phyloP scores from a whole-genome alignment of 2,113 vertebrate species.

The Actinemys pallida region DNA sequence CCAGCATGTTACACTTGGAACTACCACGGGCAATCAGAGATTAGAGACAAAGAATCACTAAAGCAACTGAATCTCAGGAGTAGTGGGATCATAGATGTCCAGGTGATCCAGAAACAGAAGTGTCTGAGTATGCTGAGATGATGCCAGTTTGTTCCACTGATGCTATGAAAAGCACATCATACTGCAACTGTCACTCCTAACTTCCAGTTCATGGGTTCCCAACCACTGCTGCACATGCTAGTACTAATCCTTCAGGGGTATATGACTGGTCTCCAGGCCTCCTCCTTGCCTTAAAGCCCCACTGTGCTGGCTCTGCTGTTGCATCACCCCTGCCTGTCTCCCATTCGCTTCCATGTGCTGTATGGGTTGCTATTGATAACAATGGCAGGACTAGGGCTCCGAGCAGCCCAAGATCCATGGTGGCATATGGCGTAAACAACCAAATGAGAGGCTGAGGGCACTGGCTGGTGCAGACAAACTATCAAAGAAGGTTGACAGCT shows the following conservation, averaged over 20 bases:
- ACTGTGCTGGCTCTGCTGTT: not conserved
- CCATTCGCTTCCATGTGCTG: not conserved
- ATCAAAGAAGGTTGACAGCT: not conserved
- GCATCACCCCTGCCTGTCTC: not conserved
- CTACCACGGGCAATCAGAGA: no score
- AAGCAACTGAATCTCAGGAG: not conserved
- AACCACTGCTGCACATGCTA: not conserved
- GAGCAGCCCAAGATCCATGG: not conserved
- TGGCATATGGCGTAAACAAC: not conserved
- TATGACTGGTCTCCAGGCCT: not conserved
- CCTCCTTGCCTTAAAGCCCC: not conserved
- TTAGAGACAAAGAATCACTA: no score
- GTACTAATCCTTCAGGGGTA: not conserved
- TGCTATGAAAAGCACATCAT: not conserved
- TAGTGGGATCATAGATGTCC: not conserved
- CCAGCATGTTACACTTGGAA: not conserved
- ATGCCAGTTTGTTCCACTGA: not conserved
- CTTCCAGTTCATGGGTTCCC: not conserved
- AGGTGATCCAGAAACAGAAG: not conserved
- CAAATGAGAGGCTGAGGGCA: not conserved
- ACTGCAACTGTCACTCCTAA: not conserved
- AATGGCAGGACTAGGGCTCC: not conserved
- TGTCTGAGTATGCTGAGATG: not conserved
- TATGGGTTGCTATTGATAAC: not conserved
- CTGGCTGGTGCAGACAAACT: not conserved